Evolutionary conservation across 2,888 invertebrate genomes (phyloP).

Genomic region (Limnephilus marmoratus): DNA sequence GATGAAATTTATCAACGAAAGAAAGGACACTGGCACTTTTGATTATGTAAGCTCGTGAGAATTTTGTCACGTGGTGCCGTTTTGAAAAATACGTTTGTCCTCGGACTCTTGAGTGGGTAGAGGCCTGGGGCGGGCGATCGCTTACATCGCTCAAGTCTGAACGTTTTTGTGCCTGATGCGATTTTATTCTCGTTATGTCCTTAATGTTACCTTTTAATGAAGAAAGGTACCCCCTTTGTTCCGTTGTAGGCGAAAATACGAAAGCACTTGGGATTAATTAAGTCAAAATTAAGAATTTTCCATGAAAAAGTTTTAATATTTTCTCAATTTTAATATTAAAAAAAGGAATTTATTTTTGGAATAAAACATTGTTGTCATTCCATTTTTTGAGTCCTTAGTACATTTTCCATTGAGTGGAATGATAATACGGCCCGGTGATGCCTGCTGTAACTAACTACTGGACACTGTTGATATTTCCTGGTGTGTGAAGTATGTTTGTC

Average conservation of each 20-base stretch:
- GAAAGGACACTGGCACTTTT: constrained; percentile 63
- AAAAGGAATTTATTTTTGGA: neutral
- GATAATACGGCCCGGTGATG: neutral
- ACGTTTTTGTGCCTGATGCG: neutral
- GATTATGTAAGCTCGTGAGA: constrained; percentile 65
- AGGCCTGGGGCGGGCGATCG: neutral
- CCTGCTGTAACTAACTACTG: neutral
- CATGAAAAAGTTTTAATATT: neutral
- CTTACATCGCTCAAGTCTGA: neutral
- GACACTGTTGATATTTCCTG: constrained; percentile 23
- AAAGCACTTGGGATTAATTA: neutral
- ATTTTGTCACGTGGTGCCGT: constrained; percentile 62
- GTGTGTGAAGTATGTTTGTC: constrained; percentile 46
- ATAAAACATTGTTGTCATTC: neutral
- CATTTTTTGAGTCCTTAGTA: neutral
- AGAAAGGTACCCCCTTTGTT: neutral
- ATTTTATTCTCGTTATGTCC: constrained; percentile 25
- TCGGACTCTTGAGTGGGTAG: constrained; percentile 11
- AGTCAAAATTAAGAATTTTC: neutral
- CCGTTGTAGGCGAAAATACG: neutral
- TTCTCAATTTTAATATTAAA: neutral
- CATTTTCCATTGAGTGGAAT: neutral
- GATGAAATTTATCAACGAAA: constrained; percentile 65
- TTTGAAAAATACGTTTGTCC: constrained; percentile 57
- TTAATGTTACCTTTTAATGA: constrained; percentile 36